Evolutionary conservation across 1,140 invertebrate genomes (phyloP).

Genomic region (Sitodiplosis mosellana): DNA sequence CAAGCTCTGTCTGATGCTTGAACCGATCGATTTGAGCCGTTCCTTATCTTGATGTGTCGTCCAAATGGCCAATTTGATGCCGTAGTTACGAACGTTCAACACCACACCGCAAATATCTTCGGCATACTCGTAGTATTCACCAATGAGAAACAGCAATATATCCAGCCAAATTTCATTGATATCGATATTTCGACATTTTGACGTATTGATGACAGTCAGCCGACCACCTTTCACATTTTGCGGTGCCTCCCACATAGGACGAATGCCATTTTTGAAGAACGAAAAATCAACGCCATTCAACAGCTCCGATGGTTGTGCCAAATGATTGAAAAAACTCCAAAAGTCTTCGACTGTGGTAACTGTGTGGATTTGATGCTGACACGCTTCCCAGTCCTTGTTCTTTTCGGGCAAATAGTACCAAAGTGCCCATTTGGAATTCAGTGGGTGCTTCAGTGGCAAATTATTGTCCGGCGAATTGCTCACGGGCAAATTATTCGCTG

Average conservation of each 20-base stretch:
- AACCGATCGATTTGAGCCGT: too few species aligned
- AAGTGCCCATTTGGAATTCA: neutral
- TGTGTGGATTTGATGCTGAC: neutral
- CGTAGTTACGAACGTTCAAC: slow-evolving; percentile 52
- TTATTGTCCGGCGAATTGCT: too few species aligned
- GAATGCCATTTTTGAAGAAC: slow-evolving; percentile 88
- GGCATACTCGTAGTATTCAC: slow-evolving; percentile 94
- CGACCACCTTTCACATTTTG: slow-evolving; percentile 74
- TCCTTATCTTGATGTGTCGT: too few species aligned
- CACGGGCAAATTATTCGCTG: too few species aligned
- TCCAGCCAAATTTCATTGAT: neutral
- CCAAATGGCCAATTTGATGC: neutral
- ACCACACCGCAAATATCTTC: slow-evolving; percentile 93
- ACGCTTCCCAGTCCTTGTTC: neutral
- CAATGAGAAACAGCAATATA: slow-evolving; percentile 26
- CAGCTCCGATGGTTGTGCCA: neutral
- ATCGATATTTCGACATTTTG: neutral
- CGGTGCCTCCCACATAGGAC: slow-evolving; percentile 92
- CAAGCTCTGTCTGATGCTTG: too few species aligned
- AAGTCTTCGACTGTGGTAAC: neutral
- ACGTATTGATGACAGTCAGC: neutral
- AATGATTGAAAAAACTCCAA: neutral
- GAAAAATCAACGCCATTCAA: neutral
- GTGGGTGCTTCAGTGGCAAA: neutral
- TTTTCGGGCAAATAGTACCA: neutral